phyloP scores from a whole-genome alignment of 2,113 vertebrate genomes.

The Myrmecophaga tridactyla region DNA sequence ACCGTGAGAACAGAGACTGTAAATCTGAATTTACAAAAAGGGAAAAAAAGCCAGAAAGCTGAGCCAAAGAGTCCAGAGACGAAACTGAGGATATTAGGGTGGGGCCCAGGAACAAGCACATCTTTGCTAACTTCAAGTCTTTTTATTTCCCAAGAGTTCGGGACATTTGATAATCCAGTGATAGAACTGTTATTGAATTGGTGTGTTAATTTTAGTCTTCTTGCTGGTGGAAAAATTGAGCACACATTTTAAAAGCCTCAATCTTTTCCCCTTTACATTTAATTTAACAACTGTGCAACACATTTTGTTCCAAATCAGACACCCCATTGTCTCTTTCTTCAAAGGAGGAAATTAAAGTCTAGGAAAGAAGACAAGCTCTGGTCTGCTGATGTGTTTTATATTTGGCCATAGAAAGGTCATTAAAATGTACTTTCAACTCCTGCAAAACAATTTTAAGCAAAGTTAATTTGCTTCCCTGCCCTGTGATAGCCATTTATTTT shows the following conservation, averaged over 20 bases:
- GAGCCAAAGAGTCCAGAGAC: neutral
- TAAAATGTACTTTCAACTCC: slow-evolving; percentile 48
- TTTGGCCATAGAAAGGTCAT: slow-evolving; percentile 28
- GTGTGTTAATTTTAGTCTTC: neutral
- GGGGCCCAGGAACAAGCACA: neutral
- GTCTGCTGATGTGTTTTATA: slow-evolving; percentile 15
- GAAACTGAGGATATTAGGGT: neutral
- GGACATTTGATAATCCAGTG: neutral
- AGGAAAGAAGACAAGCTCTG: slow-evolving; percentile 1
- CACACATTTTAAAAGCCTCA: slow-evolving; percentile 31
- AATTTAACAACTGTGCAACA: slow-evolving; percentile 11
- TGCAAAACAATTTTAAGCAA: slow-evolving; percentile 47
- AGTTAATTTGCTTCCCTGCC: slow-evolving; percentile 49
- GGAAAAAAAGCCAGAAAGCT: neutral
- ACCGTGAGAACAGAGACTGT: neutral
- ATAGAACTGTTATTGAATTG: neutral
- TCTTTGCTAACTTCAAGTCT: neutral
- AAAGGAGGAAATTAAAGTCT: slow-evolving; percentile 68
- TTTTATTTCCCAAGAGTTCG: neutral
- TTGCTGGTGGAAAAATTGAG: neutral
- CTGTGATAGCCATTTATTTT: neutral
- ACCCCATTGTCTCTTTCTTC: slow-evolving; percentile 58
- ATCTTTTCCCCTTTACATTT: slow-evolving; percentile 22
- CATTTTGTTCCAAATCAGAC: slow-evolving; percentile 39
- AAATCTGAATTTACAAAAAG: neutral